Conservation (phyloP, 2,113 vertebrate species). For the Thryonomys swinderianus region DNA sequence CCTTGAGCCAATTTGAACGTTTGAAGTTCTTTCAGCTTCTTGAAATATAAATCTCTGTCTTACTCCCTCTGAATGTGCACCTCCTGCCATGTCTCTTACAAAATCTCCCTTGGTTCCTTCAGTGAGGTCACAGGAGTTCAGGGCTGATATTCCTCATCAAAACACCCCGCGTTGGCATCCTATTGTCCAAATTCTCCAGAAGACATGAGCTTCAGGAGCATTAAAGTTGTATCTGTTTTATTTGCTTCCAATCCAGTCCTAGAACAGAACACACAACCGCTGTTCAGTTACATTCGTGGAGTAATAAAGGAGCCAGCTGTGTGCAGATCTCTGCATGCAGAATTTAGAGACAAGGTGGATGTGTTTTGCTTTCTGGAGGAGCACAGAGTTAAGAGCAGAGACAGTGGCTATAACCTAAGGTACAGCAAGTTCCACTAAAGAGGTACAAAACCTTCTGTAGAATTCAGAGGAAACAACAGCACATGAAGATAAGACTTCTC, state of each 20-base stretch:
- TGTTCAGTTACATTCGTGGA: not conserved
- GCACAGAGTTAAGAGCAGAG: not conserved
- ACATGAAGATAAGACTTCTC: not conserved
- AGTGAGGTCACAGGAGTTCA: not conserved
- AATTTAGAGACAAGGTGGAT: not conserved
- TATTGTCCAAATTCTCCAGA: not conserved
- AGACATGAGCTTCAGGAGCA: not conserved
- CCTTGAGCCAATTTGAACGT: not conserved
- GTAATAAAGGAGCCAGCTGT: not conserved
- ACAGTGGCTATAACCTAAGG: not conserved
- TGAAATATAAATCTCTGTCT: not conserved
- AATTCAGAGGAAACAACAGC: not conserved
- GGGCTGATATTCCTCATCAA: not conserved
- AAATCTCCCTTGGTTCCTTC: not conserved
- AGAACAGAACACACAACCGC: not conserved
- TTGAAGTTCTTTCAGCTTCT: not conserved
- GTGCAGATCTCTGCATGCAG: not conserved
- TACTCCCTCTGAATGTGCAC: not conserved
- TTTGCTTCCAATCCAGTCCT: not conserved
- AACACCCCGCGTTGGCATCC: slow-evolving; percentile 8
- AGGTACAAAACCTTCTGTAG: not conserved
- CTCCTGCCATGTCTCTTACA: not conserved
- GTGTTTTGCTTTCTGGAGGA: not conserved
- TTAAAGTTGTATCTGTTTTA: not conserved
- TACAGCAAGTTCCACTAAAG: not conserved